A percentile compares a stretch with the other conserved stretches of the same genome.
phyloP scores from a whole-genome alignment of 2,888 invertebrate species.

The Acleris emargana region DNA sequence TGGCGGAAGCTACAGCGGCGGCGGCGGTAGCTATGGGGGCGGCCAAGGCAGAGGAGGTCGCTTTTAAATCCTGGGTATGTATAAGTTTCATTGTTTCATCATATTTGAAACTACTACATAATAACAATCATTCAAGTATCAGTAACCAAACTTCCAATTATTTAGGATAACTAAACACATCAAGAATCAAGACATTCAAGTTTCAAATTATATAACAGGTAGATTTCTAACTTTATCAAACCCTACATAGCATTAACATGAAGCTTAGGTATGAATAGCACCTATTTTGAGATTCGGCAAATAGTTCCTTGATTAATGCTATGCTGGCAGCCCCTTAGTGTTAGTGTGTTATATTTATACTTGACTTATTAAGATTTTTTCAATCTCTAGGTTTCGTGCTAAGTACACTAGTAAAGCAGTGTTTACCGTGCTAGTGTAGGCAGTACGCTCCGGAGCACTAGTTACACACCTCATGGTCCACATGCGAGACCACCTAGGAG shows the following conservation, averaged over 20 bases:
- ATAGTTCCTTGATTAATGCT: slow-evolving; percentile 76
- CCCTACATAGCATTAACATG: slow-evolving; percentile 80
- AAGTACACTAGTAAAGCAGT: slow-evolving; percentile 84
- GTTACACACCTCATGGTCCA: slow-evolving; percentile 79
- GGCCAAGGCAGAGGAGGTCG: slow-evolving; percentile 63
- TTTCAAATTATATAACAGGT: slow-evolving; percentile 14
- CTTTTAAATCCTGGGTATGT: slow-evolving; percentile 55
- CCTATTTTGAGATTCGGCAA: slow-evolving; percentile 44
- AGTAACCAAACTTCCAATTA: slow-evolving; percentile 1
- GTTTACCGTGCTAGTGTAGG: slow-evolving; percentile 82
- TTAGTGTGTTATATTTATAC: slow-evolving; percentile 61
- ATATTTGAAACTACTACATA: slow-evolving; percentile 19
- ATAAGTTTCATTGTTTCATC: slow-evolving; percentile 12
- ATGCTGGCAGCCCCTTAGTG: slow-evolving; percentile 69
- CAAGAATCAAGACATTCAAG: slow-evolving; percentile 8
- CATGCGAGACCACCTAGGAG: slow-evolving; percentile 80
- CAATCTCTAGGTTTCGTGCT: slow-evolving; percentile 84
- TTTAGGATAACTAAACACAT: slow-evolving; percentile 13
- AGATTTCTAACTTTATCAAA: slow-evolving; percentile 13
- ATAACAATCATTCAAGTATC: slow-evolving; percentile 17
- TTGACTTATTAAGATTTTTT: slow-evolving; percentile 78
- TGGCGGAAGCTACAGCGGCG: slow-evolving; percentile 71
- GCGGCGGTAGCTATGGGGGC: slow-evolving; percentile 64
- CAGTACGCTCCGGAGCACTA: slow-evolving; percentile 84
- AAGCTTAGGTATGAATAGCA: slow-evolving; percentile 55